Evolutionary conservation across 2,888 invertebrate species (phyloP).

Genomic region (Neoitamus cyanurus): DNA sequence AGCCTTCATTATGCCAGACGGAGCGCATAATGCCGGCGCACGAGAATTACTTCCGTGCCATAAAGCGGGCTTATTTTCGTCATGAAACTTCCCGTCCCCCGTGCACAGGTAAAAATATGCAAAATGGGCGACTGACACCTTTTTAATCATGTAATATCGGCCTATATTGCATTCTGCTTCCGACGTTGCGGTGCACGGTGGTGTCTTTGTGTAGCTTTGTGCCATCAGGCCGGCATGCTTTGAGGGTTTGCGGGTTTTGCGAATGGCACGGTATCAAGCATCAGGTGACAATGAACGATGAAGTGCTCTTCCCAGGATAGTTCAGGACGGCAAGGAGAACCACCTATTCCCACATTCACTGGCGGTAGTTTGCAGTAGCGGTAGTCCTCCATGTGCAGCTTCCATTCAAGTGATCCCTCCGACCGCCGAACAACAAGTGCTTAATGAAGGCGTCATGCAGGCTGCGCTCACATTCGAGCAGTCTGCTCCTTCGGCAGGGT

Average conservation of each 20-base stretch:
- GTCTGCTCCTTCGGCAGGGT: not conserved
- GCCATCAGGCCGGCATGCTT: not conserved
- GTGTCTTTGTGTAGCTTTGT: not conserved
- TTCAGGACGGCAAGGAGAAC: not conserved
- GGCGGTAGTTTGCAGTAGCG: not conserved
- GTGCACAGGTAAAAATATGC: not conserved
- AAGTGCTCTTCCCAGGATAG: not conserved
- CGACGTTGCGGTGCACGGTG: not conserved
- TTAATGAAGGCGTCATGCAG: constrained; percentile 14
- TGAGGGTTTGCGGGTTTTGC: not conserved
- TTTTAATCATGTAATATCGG: constrained; percentile 26
- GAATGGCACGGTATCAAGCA: not conserved
- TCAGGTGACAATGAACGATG: constrained; percentile 27
- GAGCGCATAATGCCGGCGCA: not conserved
- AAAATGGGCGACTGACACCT: not conserved
- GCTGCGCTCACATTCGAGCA: not conserved
- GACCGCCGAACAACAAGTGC: constrained; percentile 13
- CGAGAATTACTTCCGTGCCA: not conserved
- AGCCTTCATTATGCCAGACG: not conserved
- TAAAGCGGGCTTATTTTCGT: not conserved
- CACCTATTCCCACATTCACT: not conserved
- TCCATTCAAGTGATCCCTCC: not conserved
- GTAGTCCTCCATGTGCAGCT: not conserved
- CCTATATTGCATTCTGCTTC: not conserved
- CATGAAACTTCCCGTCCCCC: not conserved